A percentile compares a stretch with the other conserved stretches of the same genome.
phyloP scores from a whole-genome alignment of 1,140 invertebrate species.

The Cardiocondyla obscurior region DNA sequence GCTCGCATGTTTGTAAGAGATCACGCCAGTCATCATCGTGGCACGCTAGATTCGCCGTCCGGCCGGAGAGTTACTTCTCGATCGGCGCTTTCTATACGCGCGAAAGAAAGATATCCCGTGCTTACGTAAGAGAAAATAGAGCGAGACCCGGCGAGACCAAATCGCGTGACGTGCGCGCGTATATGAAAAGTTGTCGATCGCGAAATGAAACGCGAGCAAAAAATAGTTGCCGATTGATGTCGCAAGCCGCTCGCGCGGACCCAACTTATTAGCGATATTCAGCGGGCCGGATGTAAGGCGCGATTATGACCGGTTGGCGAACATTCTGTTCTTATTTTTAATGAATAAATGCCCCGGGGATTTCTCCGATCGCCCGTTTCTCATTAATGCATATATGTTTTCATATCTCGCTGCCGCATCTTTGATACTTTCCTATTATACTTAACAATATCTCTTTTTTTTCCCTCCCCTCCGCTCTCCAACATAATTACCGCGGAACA shows the following conservation, averaged over 20 bases:
- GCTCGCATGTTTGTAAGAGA: conserved; percentile 4
- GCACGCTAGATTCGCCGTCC: conserved; percentile 15
- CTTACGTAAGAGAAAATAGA: conserved; percentile 44
- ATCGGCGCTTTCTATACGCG: conserved; percentile 35
- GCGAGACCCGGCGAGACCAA: conserved; percentile 2
- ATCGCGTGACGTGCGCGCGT: conserved; percentile 4
- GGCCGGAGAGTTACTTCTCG: conserved; percentile 19
- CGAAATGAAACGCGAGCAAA: conserved; percentile 11
- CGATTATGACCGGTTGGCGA: neutral
- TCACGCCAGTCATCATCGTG: conserved; percentile 25
- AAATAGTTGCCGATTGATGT: neutral
- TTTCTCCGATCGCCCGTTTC: neutral
- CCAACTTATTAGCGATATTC: conserved; percentile 5
- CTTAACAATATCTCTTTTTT: neutral
- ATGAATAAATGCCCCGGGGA: neutral
- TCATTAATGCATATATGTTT: neutral
- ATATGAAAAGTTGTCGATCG: conserved; percentile 9
- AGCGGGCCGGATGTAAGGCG: neutral
- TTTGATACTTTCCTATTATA: neutral
- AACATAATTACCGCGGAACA: neutral
- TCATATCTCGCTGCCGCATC: neutral
- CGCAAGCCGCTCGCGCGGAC: neutral
- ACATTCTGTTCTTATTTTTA: neutral
- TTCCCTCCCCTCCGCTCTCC: no score
- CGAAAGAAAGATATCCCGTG: neutral